Evolutionary conservation across 2,113 vertebrate genomes (phyloP), one percentile per base, ranked within the genome.

Genomic region (Galemys pyrenaicus): DNA sequence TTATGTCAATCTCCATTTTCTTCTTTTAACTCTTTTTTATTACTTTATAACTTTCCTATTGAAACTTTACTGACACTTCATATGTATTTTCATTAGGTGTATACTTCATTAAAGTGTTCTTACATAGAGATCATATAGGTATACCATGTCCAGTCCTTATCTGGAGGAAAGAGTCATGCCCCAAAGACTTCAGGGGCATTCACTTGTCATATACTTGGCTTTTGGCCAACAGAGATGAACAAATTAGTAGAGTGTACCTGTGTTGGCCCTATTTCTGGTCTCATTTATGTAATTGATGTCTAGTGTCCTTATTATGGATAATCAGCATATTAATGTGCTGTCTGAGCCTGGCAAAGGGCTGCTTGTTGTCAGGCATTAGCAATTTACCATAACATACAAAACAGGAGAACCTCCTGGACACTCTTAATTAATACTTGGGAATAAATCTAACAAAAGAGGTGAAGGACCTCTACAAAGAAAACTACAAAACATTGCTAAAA

Each of bases 231-330:
- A 94, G 67, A 93, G 93, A 96, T 91, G 90, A 96, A 92, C 93
- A 96, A 89, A 97, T 97, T 97, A 97, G 94, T 94, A 82, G 71
- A 93, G 37, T 89, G 80, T 96, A 96, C 94, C 96, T 96, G 80
- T 96, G 83, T 93, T 97, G 95, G 96, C 96, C 90, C 77, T 90
- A 80, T 96, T 97, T 95, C 92, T 96, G 87, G 84, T 77, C 93
- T 96, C 58, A 64, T 96, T 97, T 95, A 94, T 87, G 74, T 96
- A 96, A 95, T 95, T 95, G 95, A 95, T 95, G 87, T 95, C 94
- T 97, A 77, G 67, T 96, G 90, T 80, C 84, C 90, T 97, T 94
- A 97, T 97, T 96, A 96, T 84, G 92, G 65, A 49, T 95, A 79
- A 97, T 97, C 96, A 97, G 71, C 96, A 94, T 95, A 95, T 95